Base-by-base conservation (phyloP, 2,113 vertebrate genomes). In the Datnioides undecimradiatus region DNA sequence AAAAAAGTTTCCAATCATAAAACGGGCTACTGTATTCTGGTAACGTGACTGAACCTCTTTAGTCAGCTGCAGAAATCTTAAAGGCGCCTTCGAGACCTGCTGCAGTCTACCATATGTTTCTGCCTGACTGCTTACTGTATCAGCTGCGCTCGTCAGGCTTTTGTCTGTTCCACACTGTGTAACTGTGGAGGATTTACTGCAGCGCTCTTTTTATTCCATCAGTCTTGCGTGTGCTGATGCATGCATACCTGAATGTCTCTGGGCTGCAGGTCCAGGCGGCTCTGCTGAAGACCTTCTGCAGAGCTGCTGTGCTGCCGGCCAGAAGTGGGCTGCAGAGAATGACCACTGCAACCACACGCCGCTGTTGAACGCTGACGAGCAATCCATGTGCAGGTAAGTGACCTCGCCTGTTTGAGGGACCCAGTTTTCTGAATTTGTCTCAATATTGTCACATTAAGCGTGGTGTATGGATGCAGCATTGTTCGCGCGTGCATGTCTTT, bases 281-380 rank as follows among this genome's bases (percentile, higher is more conserved):
- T 67, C 84, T 70, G 21, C 77, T 57, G 45, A 51, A 79, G 95
- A 96, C 21, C n/a, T 95, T 84, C 92, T 98, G 3, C 95, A 96
- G 88, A 95, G 92, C 1, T 99, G 98, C 89, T 99, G 97, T 33
- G 92, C 94, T 3, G 93, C 94, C 0, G 98, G 98, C 1, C 96
- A 97, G 70, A 96, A 93, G 69, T 98, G 97, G 98, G 97, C 96
- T 16, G 86, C 93, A 2, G 94, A 96, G 78, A 93, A 94, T 0
- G 93, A 90, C 9, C 95, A 97, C 83, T 99, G 98, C 77, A 85
- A 92, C 11, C 91, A 94, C 62, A 95, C 97, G 79, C 93, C 95
- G 88, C 41, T 91, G 92, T 6, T 82, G 69, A 90, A 81, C 31
- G 87, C 92, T 1, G 84, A 84, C 0, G 90, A 46, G 88, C 72